Conservation (phyloP, 2,113 vertebrate species). For the Tapirus terrestris region DNA sequence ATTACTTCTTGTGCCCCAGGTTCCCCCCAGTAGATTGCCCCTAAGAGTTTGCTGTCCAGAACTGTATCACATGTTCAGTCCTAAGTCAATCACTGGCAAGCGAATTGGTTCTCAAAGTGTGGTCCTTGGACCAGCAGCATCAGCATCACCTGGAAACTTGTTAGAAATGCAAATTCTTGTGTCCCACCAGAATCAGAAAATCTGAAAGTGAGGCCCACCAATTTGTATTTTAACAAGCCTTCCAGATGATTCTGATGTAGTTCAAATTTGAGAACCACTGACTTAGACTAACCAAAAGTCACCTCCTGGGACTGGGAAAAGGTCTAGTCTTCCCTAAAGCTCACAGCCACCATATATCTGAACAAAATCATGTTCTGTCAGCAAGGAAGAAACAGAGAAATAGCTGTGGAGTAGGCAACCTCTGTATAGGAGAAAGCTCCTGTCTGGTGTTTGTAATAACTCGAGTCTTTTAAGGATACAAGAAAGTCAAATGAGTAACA, state of each 20-base stretch:
- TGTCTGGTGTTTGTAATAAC: neutral
- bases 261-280: neutral
- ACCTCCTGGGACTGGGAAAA: neutral
- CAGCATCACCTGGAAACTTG: neutral
- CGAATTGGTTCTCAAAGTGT: neutral
- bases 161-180: neutral
- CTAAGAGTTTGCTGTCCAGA: neutral
- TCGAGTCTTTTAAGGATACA: neutral
- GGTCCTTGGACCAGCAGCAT: too few species aligned
- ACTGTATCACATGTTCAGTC: too few species aligned
- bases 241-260: neutral
- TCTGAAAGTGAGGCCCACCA: neutral
- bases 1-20: neutral
- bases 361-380: neutral
- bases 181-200: neutral
- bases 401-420: neutral
- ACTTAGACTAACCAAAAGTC: neutral
- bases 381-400: neutral
- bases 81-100: neutral
- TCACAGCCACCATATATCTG: neutral
- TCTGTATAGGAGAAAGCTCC: neutral
- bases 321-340: neutral
- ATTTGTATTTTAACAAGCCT: neutral
- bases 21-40: too few species aligned
- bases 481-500: neutral